Base-by-base conservation (phyloP, 2,797 vertebrate species). In the Esox lucius region DNA sequence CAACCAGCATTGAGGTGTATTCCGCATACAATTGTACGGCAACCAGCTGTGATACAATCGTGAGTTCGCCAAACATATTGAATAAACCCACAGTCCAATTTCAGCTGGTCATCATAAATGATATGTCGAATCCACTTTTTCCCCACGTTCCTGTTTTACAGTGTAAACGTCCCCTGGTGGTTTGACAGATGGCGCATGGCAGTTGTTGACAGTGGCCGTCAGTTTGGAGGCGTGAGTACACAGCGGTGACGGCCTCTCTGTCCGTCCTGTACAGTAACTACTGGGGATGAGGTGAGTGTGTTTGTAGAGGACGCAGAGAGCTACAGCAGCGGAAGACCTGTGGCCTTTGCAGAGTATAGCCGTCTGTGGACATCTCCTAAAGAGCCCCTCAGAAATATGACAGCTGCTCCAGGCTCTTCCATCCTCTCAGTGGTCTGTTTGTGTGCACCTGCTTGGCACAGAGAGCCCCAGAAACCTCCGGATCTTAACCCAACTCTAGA, bases 401-500 rank as follows among this genome's bases (percentile, higher is more conserved):
- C 84, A 85, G 84, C 35, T 16, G 78, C 42, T 46, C 42, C 42
- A 88, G 80, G 75, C 86, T 88, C 85, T 80, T 87, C 79, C 82
- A 83, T 75, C 80, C 78, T 87, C 84, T 86, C 86, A 28, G 72
- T 73, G 78, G 88, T 86, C 84, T 88, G 87, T 91, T 90, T 88
- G 89, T 81, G 76, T 78, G 85, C 86, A 89, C 93, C 94, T 94
- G 93, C 91, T 94, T 92, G 91, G 92, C 92, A 89, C 84, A 90
- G 86, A 76, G 87, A 86, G 87, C 81, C 76, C 87, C 83, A 83
- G 83, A 90, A 94, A 91, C 90, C 92, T 93, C 87, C 82, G 87
- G 90, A 94, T 94, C 92, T 93, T 93, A 93, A 93, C 92, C 91
- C 89, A 94, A 94, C 90, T 92, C 88, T 92, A 90, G 90, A 93